phyloP scores from a whole-genome alignment of 1,140 invertebrate species.

The Cecropterus lyciades region DNA sequence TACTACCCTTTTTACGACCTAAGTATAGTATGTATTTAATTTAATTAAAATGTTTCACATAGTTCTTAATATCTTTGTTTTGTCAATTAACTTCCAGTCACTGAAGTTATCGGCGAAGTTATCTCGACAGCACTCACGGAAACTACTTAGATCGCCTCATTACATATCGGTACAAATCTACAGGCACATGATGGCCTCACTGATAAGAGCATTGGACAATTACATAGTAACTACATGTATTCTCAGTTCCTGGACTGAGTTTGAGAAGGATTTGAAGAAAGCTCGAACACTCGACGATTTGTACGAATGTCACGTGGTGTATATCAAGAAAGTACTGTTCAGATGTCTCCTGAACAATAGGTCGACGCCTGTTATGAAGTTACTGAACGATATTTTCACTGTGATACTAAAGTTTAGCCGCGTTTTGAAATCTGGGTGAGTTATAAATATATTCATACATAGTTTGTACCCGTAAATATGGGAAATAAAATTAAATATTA shows the following conservation, averaged over 20 bases:
- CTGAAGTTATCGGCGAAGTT: constrained; percentile 85
- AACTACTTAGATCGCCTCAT: constrained; percentile 84
- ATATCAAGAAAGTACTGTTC: constrained; percentile 89
- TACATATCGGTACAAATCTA: constrained; percentile 87
- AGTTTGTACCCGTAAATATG: too few relatives aligned
- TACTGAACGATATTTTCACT: constrained; percentile 88
- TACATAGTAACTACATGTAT: constrained; percentile 89
- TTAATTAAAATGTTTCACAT: too few relatives aligned
- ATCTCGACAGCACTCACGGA: constrained; percentile 74
- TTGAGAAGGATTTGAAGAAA: constrained; percentile 87
- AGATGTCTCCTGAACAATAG: constrained; percentile 89
- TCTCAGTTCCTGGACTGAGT: constrained; percentile 88
- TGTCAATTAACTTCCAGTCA: constrained; percentile 59
- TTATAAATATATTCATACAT: constrained; percentile 7
- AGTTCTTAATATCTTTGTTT: too few relatives aligned
- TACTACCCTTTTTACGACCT: too few relatives aligned
- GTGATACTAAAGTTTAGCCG: constrained; percentile 89
- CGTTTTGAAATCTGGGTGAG: constrained; percentile 77
- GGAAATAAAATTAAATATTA: too few relatives aligned
- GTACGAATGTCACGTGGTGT: constrained; percentile 87
- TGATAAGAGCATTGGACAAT: constrained; percentile 89
- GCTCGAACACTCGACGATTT: constrained; percentile 88
- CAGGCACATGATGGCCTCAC: constrained; percentile 89
- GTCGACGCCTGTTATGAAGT: constrained; percentile 86
- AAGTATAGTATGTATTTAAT: too few relatives aligned